Evolutionary conservation across 2,113 vertebrate genomes (phyloP).

Genomic region (Platichthys flesus): DNA sequence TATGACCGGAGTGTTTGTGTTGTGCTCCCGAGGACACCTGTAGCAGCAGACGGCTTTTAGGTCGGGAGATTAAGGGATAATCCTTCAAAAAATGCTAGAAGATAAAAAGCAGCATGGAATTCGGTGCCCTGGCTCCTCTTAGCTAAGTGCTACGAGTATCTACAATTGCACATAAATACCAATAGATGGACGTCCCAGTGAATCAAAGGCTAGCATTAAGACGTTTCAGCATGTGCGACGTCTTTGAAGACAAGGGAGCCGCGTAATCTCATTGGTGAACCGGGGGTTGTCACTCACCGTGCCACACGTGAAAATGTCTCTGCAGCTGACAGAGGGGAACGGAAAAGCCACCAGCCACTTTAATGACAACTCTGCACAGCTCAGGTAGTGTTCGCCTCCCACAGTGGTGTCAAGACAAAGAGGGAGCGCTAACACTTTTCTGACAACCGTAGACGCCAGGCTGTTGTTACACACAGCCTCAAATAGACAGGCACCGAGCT

Average conservation of each 20-base stretch:
- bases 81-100: conserved; percentile 56
- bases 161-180: conserved; percentile 21
- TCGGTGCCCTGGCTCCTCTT: conserved; percentile 15
- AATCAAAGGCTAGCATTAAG: conserved; percentile 34
- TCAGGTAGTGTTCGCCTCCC: conserved; percentile 48
- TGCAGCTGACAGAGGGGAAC: conserved; percentile 12
- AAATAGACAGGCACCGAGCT: conserved; percentile 48
- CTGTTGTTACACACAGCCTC: conserved; percentile 43
- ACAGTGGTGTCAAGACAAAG: conserved; percentile 43
- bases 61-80: conserved; percentile 58
- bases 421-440: conserved; percentile 39
- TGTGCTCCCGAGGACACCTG: conserved; percentile 31
- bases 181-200: not conserved
- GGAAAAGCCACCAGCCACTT: conserved; percentile 38
- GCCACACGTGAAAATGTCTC: conserved; percentile 32
- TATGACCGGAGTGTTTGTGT: conserved; percentile 48
- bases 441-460: conserved; percentile 48
- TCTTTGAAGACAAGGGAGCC: conserved; percentile 29
- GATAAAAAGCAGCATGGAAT: conserved; percentile 57
- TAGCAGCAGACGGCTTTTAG: conserved; percentile 42
- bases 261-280: conserved; percentile 16
- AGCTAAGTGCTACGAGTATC: conserved; percentile 29
- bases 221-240: conserved; percentile 14
- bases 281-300: conserved; percentile 38
- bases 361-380: conserved; percentile 52